Evolutionary conservation across 2,113 vertebrate genomes (phyloP).

Genomic region (Sylvicapra grimmia): DNA sequence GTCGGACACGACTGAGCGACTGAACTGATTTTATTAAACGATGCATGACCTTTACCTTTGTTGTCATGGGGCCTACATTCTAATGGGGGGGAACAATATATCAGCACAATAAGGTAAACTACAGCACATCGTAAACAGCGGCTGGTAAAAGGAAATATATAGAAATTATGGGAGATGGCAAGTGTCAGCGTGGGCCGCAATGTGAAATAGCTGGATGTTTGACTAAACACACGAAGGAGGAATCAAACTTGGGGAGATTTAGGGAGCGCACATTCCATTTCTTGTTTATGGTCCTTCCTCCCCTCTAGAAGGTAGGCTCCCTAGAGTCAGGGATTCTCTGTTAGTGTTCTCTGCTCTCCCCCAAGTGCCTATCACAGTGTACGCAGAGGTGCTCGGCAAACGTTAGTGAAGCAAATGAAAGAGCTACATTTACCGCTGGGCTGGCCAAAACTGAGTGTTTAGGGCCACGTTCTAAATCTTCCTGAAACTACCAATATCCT

Average conservation of each 20-base stretch:
- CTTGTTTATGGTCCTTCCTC: background rate
- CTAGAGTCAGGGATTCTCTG: background rate
- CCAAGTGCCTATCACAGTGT: background rate
- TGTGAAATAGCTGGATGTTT: background rate
- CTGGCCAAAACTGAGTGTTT: background rate
- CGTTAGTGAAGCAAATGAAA: background rate
- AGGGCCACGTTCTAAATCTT: background rate
- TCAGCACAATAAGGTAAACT: background rate
- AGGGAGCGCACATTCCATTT: background rate
- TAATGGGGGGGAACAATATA: no score
- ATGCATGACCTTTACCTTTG: background rate
- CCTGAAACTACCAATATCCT: background rate
- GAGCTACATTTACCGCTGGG: background rate
- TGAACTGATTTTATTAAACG: background rate
- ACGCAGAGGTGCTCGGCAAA: background rate
- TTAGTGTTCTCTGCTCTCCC: background rate
- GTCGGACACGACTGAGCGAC: no score
- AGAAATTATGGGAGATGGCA: background rate
- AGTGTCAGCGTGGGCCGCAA: rapidly evolving
- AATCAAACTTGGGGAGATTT: background rate
- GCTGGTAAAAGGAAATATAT: background rate
- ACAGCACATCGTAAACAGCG: background rate
- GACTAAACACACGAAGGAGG: background rate
- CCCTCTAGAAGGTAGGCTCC: background rate
- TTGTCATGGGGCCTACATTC: background rate